Evolutionary conservation across 1,140 invertebrate genomes (phyloP).

Genomic region (Leptopilina boulardi): DNA sequence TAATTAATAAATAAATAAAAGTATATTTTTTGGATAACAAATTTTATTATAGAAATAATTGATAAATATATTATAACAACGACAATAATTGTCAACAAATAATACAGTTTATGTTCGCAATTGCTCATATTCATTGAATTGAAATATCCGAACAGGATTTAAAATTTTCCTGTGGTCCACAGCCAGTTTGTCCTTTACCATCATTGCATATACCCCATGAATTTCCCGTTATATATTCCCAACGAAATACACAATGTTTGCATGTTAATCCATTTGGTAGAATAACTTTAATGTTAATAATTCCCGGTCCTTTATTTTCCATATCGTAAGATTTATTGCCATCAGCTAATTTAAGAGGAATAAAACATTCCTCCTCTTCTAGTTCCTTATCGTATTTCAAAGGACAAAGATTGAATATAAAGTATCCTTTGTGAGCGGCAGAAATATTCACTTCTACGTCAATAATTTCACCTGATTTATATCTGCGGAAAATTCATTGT

Average conservation of each 20-base stretch:
- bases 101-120: not conserved
- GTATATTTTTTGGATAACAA: too few relatives aligned
- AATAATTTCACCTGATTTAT: conserved; percentile 65
- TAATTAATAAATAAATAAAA: too few relatives aligned
- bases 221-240: conserved; percentile 79
- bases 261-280: conserved; percentile 77
- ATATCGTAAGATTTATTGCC: conserved; percentile 58
- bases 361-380: conserved; percentile 78
- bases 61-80: too few relatives aligned
- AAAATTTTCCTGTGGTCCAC: conserved; percentile 80
- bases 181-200: conserved; percentile 74
- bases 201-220: conserved; percentile 75
- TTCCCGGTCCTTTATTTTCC: not conserved
- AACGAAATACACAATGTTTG: conserved; percentile 79
- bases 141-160: conserved; percentile 81
- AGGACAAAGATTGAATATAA: conserved; percentile 77
- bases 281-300: conserved; percentile 20
- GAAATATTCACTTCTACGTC: conserved; percentile 73
- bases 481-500: conserved; percentile 51
- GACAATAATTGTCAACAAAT: too few relatives aligned
- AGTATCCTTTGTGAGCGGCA: conserved; percentile 75
- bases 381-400: conserved; percentile 62
- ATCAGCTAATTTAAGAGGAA: conserved; percentile 73
- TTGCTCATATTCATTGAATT: conserved; percentile 66
- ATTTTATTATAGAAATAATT: too few relatives aligned